These are phyloP conservation scores for Heliornis fulica DNA, from an alignment of 2,113 vertebrate species.

Conservation along the genomic window DNA sequence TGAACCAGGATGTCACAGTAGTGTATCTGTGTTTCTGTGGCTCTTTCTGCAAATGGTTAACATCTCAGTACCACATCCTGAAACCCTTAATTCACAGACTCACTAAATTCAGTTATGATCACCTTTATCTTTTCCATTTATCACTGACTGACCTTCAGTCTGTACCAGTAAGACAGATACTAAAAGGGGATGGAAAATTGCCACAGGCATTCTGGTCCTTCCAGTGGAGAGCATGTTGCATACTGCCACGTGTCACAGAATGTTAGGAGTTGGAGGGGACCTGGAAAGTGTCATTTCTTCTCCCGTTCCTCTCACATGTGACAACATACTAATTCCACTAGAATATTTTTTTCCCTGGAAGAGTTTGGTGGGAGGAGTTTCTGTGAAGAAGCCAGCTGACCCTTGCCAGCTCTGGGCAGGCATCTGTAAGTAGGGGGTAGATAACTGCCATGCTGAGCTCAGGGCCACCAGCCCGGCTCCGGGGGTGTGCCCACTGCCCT, in stretches of 20 bases:
- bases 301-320: background rate
- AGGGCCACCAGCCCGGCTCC: background rate
- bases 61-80: background rate
- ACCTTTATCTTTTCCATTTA: background rate
- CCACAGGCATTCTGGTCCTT: background rate
- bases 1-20: background rate
- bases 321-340: background rate
- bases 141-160: background rate
- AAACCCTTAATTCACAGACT: background rate
- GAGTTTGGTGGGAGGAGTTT: background rate
- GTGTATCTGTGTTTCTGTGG: background rate
- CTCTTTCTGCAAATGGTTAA: background rate
- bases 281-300: background rate
- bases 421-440: fast-evolving
- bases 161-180: background rate
- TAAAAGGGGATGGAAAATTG: background rate
- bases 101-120: background rate
- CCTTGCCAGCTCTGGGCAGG: background rate
- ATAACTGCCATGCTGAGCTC: background rate
- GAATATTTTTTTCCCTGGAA: background rate
- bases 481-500: fast-evolving
- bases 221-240: fast-evolving
- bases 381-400: background rate
- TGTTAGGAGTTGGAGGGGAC: too few species aligned
- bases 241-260: background rate